Base-by-base conservation (phyloP, 1,140 invertebrate species). In the Sogatella furcifera region DNA sequence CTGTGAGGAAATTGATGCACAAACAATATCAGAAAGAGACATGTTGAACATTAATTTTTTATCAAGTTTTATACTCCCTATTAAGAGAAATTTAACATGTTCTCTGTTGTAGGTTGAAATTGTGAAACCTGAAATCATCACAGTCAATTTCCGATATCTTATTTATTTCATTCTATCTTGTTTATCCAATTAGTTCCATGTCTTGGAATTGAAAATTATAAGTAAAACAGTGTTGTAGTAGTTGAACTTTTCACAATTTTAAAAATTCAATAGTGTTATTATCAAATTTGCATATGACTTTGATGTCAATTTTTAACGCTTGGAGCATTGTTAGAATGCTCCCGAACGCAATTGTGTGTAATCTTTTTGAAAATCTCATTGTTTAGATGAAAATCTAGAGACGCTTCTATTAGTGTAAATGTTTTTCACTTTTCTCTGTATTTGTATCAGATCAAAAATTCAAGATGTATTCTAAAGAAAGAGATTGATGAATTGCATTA, bases 311-410 rank as follows among this genome's bases (percentile, higher is more conserved):
- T 60, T 38, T 60, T 38, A 53, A 46, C 24, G 58, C 58, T 60
- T 60, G 58, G 58, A 42, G 58, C 52, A 53, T 52, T 54, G 38
- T 54, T 49, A 52, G 44, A n/a, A 38, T 38, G 34, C 34, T 38
- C 34, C 34, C 52, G 28, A 49, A 42, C 58, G 49, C 58, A 22
- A 53, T 53, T 49, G 49, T 19, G 38, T 53, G 52, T 53, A 53
- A 53, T 53, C 31, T 53, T 53, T 22, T 19, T 28, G 31, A 60
- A 44, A 49, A 60, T 60, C 58, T 60, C 58, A 60, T 60, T 60
- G 58, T 60, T 60, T 60, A 60, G 58, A 60, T 60, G 46, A 53
- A 24, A 54, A 54, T 54, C 49, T 52, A 24, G 31, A 58, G 22
- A 14, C 42, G 56, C 56, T 59, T 59, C 46, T 15, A n/a, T n/a